These are phyloP conservation scores for Tolmerus cingulatus DNA, from an alignment of 2,888 invertebrate genomes.

Conservation along the genomic window DNA sequence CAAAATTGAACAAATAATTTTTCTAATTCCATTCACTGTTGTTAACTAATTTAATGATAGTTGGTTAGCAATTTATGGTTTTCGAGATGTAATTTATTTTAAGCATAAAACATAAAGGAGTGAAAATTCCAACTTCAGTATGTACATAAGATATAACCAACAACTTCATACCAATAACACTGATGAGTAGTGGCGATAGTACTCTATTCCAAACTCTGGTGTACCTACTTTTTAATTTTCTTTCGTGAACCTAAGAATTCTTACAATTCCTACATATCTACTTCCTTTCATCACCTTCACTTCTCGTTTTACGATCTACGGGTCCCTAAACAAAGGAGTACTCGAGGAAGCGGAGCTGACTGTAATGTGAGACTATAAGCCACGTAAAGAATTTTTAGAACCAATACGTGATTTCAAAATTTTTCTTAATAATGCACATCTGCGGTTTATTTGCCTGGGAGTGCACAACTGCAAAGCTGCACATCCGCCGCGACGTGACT, in stretches of 20 bases:
- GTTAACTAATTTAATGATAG: no score
- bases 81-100: no score
- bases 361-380: not conserved
- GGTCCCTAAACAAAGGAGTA: not conserved
- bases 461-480: not conserved
- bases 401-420: slow-evolving; percentile 24
- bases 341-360: not conserved
- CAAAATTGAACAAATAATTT: no score
- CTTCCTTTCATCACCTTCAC: not conserved
- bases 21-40: no score
- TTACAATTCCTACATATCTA: not conserved
- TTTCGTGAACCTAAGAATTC: not conserved
- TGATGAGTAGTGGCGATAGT: no score
- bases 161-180: no score
- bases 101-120: no score
- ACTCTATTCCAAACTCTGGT: no score
- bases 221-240: not conserved
- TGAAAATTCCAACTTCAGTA: no score
- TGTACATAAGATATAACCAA: no score
- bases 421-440: slow-evolving; percentile 21
- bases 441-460: slow-evolving; percentile 11
- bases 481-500: not conserved
- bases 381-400: slow-evolving; percentile 30
- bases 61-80: no score
- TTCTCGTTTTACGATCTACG: not conserved